These are phyloP conservation scores for Tapirus indicus DNA, from an alignment of 2,797 vertebrate species.

Conservation along the genomic window DNA sequence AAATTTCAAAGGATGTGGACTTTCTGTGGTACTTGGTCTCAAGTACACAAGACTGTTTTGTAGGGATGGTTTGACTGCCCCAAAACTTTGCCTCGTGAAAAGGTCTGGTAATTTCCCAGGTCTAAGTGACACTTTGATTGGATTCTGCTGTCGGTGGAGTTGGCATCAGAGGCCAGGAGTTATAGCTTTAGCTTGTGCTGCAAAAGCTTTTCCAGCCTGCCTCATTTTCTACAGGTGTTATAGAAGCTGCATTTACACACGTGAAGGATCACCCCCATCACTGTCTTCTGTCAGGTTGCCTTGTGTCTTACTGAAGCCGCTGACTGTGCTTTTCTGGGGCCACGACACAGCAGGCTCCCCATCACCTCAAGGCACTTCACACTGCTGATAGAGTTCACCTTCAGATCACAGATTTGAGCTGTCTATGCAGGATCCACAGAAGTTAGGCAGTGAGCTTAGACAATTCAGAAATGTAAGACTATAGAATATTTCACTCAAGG, in stretches of 20 bases:
- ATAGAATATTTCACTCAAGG: not conserved
- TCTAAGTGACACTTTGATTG: not conserved
- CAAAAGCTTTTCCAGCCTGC: not conserved
- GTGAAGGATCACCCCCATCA: too few species aligned
- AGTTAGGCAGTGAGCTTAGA: not conserved
- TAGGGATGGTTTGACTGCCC: not conserved
- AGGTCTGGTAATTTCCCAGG: too few species aligned
- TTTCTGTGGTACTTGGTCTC: not conserved
- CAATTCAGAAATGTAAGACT: not conserved
- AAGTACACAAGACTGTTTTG: not conserved
- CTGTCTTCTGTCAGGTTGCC: not conserved
- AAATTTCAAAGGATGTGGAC: not conserved
- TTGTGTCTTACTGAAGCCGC: not conserved
- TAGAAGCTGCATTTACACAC: not conserved
- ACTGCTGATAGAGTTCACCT: not conserved
- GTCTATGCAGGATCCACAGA: not conserved
- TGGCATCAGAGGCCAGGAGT: not conserved
- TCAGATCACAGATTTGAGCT: not conserved
- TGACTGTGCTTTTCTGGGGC: not conserved
- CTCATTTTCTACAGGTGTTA: not conserved
- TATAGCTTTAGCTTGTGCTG: not conserved
- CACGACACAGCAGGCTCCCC: not conserved
- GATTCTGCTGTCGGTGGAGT: not conserved
- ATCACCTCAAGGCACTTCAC: not conserved
- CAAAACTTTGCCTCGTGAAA: not conserved